Evolutionary conservation across 2,113 vertebrate genomes (phyloP).

Genomic region (Azemiops feae): DNA sequence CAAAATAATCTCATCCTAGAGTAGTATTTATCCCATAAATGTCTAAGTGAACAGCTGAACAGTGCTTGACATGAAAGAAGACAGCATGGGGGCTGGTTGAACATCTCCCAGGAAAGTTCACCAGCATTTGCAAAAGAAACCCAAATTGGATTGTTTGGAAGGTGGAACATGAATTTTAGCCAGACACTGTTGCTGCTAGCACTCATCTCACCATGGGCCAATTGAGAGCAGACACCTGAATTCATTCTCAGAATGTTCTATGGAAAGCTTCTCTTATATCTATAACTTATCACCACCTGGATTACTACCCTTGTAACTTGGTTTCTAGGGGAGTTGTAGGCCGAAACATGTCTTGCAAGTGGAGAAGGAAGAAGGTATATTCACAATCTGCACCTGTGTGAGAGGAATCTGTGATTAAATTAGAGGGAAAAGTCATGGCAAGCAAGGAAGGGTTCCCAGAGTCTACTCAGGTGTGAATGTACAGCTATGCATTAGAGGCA

Average conservation of each 20-base stretch:
- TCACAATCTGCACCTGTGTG: background rate
- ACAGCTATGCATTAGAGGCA: background rate
- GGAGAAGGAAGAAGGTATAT: background rate
- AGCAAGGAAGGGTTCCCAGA: background rate
- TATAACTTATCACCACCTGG: background rate
- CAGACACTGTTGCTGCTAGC: background rate
- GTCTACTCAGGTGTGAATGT: conserved; percentile 31
- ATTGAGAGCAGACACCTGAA: background rate
- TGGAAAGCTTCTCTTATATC: background rate
- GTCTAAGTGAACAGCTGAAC: background rate
- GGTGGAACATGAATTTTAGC: background rate
- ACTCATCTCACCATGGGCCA: background rate
- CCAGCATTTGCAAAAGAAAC: background rate
- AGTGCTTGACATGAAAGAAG: background rate
- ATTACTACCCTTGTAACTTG: background rate
- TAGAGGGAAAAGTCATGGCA: background rate
- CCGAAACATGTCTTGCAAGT: background rate
- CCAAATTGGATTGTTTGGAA: background rate
- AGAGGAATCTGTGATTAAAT: background rate
- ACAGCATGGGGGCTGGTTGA: background rate
- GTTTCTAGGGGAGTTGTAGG: background rate
- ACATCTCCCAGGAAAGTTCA: background rate
- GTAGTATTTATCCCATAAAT: background rate
- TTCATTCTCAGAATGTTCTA: background rate
- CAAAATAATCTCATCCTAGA: background rate